Evolutionary conservation across 2,888 invertebrate species (phyloP).

Genomic region (Eristalinus sepulchralis): DNA sequence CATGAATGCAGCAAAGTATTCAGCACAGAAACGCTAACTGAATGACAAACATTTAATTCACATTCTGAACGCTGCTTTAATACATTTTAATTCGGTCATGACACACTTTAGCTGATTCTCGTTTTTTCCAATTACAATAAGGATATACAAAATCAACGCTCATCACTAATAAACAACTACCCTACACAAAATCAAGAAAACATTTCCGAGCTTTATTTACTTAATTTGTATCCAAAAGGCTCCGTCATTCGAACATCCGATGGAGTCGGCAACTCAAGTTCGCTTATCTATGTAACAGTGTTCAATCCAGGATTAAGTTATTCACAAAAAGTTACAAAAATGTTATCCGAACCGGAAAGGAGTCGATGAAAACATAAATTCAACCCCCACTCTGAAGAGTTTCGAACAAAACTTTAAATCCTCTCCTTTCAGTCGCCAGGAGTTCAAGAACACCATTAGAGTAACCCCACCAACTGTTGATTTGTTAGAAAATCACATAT

Average conservation of each 20-base stretch:
- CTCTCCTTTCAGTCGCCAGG: background rate
- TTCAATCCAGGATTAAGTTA: background rate
- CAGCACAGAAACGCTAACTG: too few species aligned
- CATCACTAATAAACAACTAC: background rate
- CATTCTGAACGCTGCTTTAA: too few species aligned
- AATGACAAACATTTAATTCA: too few species aligned
- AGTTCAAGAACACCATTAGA: background rate
- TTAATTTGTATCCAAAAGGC: background rate
- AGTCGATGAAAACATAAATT: background rate
- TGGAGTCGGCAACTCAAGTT: background rate
- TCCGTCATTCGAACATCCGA: background rate
- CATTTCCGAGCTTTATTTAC: background rate
- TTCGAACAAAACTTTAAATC: background rate
- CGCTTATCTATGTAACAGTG: background rate
- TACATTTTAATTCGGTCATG: too few species aligned
- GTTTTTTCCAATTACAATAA: background rate
- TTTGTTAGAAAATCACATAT: background rate
- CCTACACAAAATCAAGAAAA: background rate
- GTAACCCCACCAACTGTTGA: background rate
- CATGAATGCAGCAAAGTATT: too few species aligned
- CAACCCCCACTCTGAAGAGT: background rate
- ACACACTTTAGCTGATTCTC: background rate
- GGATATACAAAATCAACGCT: background rate
- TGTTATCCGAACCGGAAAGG: background rate
- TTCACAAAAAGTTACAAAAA: background rate